Evolutionary conservation across 2,888 invertebrate species (phyloP), one percentile per base, ranked within the genome.

Genomic region (Abrostola triplasia): DNA sequence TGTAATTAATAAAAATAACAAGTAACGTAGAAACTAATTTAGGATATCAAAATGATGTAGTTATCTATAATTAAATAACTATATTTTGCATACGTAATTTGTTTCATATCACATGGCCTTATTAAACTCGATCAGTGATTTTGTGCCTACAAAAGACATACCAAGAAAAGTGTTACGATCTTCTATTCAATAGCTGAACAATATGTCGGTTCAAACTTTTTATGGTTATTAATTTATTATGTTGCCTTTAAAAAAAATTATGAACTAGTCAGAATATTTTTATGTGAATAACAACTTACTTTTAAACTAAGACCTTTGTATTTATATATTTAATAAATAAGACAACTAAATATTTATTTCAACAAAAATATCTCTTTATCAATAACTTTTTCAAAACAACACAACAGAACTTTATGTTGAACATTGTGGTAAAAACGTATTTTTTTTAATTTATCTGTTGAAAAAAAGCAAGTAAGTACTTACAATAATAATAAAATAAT

Each of bases 11-110:
- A 70, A 80, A 64, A 80, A 68, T 82, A 81, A 80, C 70, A 74
- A 72, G 75, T 74, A 73, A 72, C 52, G 76, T 86, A 84, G 81
- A 76, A 78, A 79, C 79, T 79, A 84, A 84, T 81, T 76, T 85
- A 86, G 79, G 74, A 58, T 80, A 77, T 59, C 7, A 51, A 75
- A 53, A 51, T 70, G 67, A 72, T 71, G 48, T 69, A 24, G 4
- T 24, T 2, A 52, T 11, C 5, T 24, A 38, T 62, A 59, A 65
- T 61, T 70, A 58, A 68, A 68, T 65, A 47, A 70, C 59, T 70
- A 73, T 77, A 73, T 81, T 81, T 79, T 75, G 67, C 81, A 77
- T 76, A 73, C 48, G 59, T 67, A 67, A 66, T 61, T 51, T 57
- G 49, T 61, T 64, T 36, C 40, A 24, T 24, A 24, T 24, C 49